Conservation (phyloP, 2,113 vertebrate species). For the Gallinago paraguaiae region DNA sequence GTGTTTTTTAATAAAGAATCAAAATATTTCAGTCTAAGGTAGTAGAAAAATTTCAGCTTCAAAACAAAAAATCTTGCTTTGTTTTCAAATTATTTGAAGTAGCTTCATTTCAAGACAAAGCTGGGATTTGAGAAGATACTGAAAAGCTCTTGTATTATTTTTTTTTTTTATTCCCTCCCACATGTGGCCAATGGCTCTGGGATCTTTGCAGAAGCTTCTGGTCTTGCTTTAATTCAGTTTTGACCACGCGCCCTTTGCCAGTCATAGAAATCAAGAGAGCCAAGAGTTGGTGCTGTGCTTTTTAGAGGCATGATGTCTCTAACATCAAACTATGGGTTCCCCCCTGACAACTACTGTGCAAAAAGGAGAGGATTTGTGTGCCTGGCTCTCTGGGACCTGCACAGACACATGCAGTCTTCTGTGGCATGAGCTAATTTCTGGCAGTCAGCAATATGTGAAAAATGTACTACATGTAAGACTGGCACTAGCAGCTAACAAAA, state of each 20-base stretch:
- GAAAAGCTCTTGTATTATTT: not conserved
- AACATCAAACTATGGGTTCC: not conserved
- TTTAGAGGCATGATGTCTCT: not conserved
- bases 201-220: not conserved
- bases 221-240: not conserved
- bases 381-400: not conserved
- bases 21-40: not conserved
- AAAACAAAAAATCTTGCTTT: not conserved
- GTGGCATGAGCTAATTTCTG: not conserved
- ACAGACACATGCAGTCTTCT: not conserved
- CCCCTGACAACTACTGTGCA: accelerated
- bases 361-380: not conserved
- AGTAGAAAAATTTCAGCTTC: not conserved
- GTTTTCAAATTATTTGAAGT: not conserved
- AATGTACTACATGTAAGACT: accelerated
- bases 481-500: not conserved
- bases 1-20: not conserved
- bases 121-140: not conserved
- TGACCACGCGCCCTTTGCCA: not conserved
- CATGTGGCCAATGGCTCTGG: not conserved
- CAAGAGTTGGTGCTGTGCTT: not conserved
- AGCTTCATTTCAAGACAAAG: not conserved
- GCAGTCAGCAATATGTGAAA: not conserved
- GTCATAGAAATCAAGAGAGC: not conserved
- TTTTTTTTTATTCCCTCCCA: not conserved